A percentile compares a stretch with the other conserved stretches of the same genome.
Conservation (phyloP, 1,140 invertebrate species). For the Homalodisca vitripennis region DNA sequence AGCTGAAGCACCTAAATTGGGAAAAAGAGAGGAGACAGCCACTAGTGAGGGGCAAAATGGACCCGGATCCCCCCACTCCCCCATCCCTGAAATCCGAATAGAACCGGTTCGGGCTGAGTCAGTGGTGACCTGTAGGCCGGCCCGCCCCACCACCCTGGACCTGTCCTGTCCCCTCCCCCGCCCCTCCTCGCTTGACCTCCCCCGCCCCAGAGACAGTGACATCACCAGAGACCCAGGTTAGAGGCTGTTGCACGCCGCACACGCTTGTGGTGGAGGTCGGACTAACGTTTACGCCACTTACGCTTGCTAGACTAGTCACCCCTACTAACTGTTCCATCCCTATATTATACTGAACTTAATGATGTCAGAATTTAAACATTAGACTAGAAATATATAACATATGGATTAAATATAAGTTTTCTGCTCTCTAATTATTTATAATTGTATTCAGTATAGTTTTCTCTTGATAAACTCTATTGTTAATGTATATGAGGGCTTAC, state of each 20-base stretch:
- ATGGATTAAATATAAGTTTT: no score
- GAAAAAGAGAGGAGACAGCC: neutral
- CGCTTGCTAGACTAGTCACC: no score
- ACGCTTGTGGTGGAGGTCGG: no score
- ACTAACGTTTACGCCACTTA: no score
- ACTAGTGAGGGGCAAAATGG: neutral
- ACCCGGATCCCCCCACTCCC: neutral
- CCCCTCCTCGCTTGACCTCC: slow-evolving; percentile 23
- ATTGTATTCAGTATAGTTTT: no score
- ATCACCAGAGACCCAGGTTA: neutral
- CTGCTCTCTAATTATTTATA: no score
- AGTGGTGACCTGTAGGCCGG: neutral
- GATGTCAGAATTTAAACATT: no score
- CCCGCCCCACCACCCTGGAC: slow-evolving; percentile 34
- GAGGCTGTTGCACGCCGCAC: neutral
- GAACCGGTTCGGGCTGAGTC: neutral
- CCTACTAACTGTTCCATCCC: no score
- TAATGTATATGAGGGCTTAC: no score
- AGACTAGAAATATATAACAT: no score
- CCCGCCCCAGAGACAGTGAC: neutral
- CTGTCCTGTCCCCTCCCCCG: neutral
- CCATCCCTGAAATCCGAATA: slow-evolving; percentile 14
- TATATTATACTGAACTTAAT: no score
- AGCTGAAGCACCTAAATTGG: slow-evolving; percentile 7
- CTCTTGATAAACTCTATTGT: no score